Evolutionary conservation across 1,140 invertebrate genomes (phyloP).

Genomic region (Zaprionus kolodkinae): DNA sequence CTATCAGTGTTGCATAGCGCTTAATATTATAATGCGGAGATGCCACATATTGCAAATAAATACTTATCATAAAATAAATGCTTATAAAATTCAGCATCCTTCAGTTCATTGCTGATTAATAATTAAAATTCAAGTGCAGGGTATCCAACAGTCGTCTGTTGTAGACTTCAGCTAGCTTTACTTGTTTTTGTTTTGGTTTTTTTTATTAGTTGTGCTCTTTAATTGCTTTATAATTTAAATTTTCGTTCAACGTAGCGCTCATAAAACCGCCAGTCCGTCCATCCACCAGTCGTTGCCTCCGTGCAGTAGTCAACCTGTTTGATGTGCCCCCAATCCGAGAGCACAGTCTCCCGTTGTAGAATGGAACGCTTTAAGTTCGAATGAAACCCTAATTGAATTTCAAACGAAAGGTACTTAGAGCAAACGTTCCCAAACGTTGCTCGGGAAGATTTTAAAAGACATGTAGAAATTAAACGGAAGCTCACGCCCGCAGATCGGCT

Average conservation of each 20-base stretch:
- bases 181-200: not conserved
- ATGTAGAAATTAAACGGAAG: constrained; percentile 50
- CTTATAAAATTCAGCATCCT: no score
- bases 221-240: constrained; percentile 76
- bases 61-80: no score
- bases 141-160: constrained; percentile 2
- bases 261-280: constrained; percentile 45
- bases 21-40: no score
- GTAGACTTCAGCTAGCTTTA: not conserved
- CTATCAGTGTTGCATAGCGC: no score
- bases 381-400: constrained; percentile 69
- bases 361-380: constrained; percentile 59
- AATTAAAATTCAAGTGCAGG: not conserved
- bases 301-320: constrained; percentile 29
- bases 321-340: constrained; percentile 10
- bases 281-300: constrained; percentile 40
- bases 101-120: not conserved
- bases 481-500: constrained; percentile 7
- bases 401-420: constrained; percentile 72
- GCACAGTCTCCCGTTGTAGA: constrained; percentile 24
- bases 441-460: no score
- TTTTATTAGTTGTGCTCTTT: constrained; percentile 50
- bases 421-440: constrained; percentile 4
- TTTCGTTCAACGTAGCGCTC: constrained; percentile 58
- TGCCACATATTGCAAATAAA: no score